Conservation (phyloP, 2,797 vertebrate species). For the Sibirionetta formosa region DNA sequence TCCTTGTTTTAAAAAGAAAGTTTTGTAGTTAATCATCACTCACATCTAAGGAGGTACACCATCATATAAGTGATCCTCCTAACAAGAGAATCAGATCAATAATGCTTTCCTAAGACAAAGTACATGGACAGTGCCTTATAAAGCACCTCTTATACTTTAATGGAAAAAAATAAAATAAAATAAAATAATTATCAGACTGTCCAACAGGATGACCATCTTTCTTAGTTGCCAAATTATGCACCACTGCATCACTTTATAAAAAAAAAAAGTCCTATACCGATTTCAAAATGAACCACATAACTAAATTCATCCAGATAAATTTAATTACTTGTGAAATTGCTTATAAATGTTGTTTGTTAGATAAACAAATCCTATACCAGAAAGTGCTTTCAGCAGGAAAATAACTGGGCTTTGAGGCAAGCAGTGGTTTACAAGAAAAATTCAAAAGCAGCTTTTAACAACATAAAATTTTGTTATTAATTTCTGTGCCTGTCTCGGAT, state of each 20-base stretch:
- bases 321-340: slow-evolving; percentile 21
- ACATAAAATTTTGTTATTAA: neutral
- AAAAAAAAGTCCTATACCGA: neutral
- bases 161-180: neutral
- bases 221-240: neutral
- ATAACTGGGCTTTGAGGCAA: neutral
- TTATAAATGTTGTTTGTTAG: neutral
- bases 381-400: slow-evolving; percentile 10
- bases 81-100: neutral
- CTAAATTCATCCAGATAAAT: neutral
- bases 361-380: neutral
- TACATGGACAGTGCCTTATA: neutral
- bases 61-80: neutral
- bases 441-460: neutral
- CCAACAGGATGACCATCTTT: neutral
- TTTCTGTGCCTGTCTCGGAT: neutral
- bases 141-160: neutral
- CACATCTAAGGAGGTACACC: neutral
- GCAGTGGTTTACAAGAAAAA: neutral
- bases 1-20: neutral
- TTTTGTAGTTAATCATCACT: neutral
- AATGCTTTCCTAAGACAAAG: neutral
- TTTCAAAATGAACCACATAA: neutral
- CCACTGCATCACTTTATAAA: neutral
- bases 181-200: neutral